Evolutionary conservation across 2,888 invertebrate genomes (phyloP), one percentile per base, ranked within the genome.

Genomic region (Andricus quercusramuli): DNA sequence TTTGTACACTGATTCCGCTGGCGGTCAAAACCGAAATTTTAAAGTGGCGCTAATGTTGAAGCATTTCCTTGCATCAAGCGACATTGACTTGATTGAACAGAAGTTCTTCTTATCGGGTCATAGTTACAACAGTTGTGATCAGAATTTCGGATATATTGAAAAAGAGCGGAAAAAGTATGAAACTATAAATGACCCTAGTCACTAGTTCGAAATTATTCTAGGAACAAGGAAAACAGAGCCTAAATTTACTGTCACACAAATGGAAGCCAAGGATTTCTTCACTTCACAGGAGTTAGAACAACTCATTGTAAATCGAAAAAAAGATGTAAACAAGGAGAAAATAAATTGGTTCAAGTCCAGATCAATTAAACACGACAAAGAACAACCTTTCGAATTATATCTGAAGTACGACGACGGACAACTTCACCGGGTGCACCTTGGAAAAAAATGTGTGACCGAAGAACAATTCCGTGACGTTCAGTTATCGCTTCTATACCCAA

Each of bases 341-440:
- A 37, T 37, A 37, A 37, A 37, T 37, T 37, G 37, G 5, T 9
- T 37, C 37, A 37, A 37, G 37, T 37, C 37, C 37, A 37, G 37
- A 37, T 37, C 5, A 37, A 37, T 37, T 17, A 65, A 41, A n/a
- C 47, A 78, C 17, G 22, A 64, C 11, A 78, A 44, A 64, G 78
- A 78, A 37, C 32, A 56, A 65, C 37, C 65, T 78, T 78, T 78
- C 6, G 41, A 78, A 9, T n/a, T 78, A 13, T 62, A n/a, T 41
- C 2, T 65, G 22, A 37, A 41, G 25, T 78, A 29, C 29, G 29
- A 78, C 32, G 78, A 65, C 37, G 62, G 32, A 22, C 15, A 37
- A 15, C 8, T 64, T 2, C 37, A 78, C 4, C 32, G n/a, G 17
- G 25, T 78, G 5, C 17, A 78, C 65, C 64, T 78, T 11, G 64